phyloP scores from a whole-genome alignment of 2,888 invertebrate species.

The Cybosia mesomella region DNA sequence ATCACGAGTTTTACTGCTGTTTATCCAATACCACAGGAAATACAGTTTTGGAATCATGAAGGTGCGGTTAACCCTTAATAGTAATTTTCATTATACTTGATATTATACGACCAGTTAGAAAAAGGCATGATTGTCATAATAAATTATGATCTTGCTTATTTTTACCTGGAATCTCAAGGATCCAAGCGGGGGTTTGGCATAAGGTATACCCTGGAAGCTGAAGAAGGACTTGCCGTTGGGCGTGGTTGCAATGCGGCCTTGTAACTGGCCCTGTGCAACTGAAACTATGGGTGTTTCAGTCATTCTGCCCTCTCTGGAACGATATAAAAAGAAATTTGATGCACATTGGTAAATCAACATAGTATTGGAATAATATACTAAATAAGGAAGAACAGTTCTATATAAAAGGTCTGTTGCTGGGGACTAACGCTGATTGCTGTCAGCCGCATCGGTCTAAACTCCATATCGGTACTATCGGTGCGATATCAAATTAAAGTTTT shows the following conservation, averaged over 20 bases:
- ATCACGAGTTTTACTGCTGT: too few species aligned
- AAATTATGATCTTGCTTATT: not conserved
- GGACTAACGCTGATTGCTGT: too few species aligned
- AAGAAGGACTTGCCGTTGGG: constrained; percentile 67
- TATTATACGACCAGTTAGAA: too few species aligned
- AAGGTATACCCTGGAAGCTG: constrained; percentile 82
- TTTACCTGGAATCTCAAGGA: constrained; percentile 78
- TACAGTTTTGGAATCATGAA: too few species aligned
- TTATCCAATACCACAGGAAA: too few species aligned
- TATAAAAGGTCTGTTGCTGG: too few species aligned
- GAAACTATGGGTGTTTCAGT: constrained; percentile 70
- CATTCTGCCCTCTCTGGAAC: not conserved
- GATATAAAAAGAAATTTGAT: not conserved
- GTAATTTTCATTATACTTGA: too few species aligned
- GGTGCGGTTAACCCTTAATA: too few species aligned
- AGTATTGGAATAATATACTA: not conserved
- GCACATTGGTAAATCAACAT: not conserved
- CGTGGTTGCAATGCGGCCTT: constrained; percentile 56
- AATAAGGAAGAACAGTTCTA: not conserved
- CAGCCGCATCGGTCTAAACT: too few species aligned
- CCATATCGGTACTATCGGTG: too few species aligned
- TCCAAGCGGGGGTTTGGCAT: constrained; percentile 80
- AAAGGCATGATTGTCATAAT: not conserved
- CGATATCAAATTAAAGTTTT: too few species aligned
- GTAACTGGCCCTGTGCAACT: constrained; percentile 76